Percentiles rank a stretch among this genome's conserved stretches.
phyloP scores from a whole-genome alignment of 2,113 vertebrate genomes.

The Lophura nycthemera region DNA sequence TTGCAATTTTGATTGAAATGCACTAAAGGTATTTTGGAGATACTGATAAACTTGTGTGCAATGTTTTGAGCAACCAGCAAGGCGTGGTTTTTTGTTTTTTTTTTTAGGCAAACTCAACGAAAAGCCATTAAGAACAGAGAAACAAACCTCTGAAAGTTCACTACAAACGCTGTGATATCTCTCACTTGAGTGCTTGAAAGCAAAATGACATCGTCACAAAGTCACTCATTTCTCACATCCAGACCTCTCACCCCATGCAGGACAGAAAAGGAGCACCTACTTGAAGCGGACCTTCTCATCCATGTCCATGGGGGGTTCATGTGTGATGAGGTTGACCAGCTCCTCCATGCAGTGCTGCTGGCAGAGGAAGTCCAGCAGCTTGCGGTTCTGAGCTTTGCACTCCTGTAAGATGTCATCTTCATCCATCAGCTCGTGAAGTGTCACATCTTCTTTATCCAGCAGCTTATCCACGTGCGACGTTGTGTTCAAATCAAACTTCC shows the following conservation, averaged over 20 bases:
- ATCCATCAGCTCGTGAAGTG: conserved; percentile 92
- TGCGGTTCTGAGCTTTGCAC: conserved; percentile 96
- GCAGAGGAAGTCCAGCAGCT: conserved; percentile 93
- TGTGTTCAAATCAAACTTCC: conserved; percentile 97
- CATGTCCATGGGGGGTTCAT: conserved; percentile 89
- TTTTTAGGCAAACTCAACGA: background rate
- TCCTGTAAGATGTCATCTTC: conserved; percentile 96
- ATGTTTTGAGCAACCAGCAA: background rate
- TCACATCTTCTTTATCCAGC: conserved; percentile 94
- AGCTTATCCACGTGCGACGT: conserved; percentile 96
- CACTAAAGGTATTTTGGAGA: background rate
- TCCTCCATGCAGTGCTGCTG: conserved; percentile 94
- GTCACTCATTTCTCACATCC: too few species aligned
- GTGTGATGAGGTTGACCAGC: conserved; percentile 92
- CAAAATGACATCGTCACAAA: fast-evolving
- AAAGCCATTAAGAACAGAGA: background rate
- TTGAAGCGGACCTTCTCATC: conserved; percentile 97
- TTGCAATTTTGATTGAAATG: background rate
- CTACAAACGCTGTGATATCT: fast-evolving
- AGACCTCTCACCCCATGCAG: fast-evolving
- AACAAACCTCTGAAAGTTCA: fast-evolving
- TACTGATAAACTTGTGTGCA: background rate
- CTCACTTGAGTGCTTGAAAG: fast-evolving
- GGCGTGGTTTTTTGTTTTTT: background rate
- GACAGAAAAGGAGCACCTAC: conserved; percentile 77